These are phyloP conservation scores for Coptodon bakossiorum DNA, from an alignment of 2,113 vertebrate species.

Conservation along the genomic window DNA sequence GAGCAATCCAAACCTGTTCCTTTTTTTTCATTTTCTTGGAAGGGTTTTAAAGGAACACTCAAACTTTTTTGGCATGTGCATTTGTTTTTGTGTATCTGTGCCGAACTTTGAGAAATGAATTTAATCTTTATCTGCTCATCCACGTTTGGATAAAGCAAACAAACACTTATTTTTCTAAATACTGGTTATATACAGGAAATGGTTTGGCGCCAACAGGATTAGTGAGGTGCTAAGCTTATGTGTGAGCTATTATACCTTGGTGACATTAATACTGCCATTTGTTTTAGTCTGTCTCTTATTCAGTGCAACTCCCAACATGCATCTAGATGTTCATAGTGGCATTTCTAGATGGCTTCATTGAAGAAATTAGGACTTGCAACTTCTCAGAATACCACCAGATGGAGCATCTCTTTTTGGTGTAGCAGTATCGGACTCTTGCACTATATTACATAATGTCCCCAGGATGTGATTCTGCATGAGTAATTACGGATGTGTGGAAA, in stretches of 20 bases:
- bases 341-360: background rate
- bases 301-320: background rate
- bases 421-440: background rate
- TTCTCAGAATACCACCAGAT: constrained; percentile 37
- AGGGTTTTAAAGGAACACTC: background rate
- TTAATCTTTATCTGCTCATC: background rate
- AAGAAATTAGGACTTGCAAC: background rate
- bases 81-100: background rate
- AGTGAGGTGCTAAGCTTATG: background rate
- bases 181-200: background rate
- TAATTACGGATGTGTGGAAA: constrained; percentile 1
- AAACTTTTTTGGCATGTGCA: background rate
- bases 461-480: constrained; percentile 23
- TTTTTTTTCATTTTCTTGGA: background rate
- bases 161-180: background rate
- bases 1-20: background rate
- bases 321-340: background rate
- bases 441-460: constrained; percentile 47
- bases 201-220: background rate
- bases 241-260: background rate
- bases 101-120: background rate
- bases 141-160: background rate
- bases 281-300: background rate
- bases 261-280: background rate
- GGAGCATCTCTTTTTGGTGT: background rate